These are phyloP conservation scores for Chrysopilus asiliformis DNA, from an alignment of 2,888 invertebrate genomes.

Conservation along the genomic window DNA sequence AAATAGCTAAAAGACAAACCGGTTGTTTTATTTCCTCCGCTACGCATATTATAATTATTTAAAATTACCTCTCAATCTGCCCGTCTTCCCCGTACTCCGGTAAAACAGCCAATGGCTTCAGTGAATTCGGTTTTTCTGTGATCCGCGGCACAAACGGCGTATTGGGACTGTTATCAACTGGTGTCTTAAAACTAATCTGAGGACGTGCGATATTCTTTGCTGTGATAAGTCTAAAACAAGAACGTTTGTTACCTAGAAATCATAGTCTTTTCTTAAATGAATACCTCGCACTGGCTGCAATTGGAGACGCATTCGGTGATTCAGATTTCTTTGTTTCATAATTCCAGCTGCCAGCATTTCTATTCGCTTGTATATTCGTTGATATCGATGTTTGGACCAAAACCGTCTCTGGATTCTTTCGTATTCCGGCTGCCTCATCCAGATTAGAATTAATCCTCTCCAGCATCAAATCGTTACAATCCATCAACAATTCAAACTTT, in stretches of 20 bases:
- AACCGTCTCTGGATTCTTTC: conserved; percentile 39
- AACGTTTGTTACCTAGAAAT: no score
- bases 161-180: conserved; percentile 63
- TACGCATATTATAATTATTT: conserved; percentile 1
- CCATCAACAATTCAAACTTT: conserved; percentile 62
- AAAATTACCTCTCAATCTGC: conserved; percentile 38
- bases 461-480: conserved; percentile 70
- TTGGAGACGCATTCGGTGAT: background rate
- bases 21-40: background rate
- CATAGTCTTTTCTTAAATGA: no score
- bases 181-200: conserved; percentile 70
- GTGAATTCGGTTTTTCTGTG: conserved; percentile 74
- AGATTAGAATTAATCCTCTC: conserved; percentile 65
- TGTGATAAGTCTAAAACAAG: conserved; percentile 48
- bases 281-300: no score
- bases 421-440: conserved; percentile 51
- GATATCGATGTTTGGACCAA: conserved; percentile 33
- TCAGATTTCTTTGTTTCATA: conserved; percentile 21
- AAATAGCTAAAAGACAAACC: no score
- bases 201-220: conserved; percentile 66
- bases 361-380: conserved; percentile 2
- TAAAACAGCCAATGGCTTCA: conserved; percentile 64
- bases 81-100: conserved; percentile 53
- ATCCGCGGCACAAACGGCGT: conserved; percentile 72
- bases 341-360: conserved; percentile 47